Evolutionary conservation across 1,140 invertebrate genomes (phyloP).

Genomic region (Calephelis nemesis): DNA sequence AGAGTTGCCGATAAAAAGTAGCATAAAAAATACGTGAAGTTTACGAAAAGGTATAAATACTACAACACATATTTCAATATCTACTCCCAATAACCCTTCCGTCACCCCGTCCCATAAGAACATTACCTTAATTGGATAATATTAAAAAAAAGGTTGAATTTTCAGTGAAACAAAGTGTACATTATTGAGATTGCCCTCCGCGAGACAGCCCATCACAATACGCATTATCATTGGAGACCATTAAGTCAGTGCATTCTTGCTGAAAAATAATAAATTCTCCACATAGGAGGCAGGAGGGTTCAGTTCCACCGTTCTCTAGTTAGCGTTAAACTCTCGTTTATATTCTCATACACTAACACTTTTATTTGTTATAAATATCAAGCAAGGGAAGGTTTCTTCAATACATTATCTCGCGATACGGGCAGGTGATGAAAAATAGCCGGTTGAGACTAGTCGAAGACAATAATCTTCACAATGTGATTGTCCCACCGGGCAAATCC

Average conservation of each 20-base stretch:
- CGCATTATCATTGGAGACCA: slow-evolving; percentile 62
- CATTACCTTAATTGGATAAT: slow-evolving; percentile 57
- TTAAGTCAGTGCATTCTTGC: slow-evolving; percentile 65
- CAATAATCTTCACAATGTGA: too few relatives aligned
- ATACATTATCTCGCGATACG: too few relatives aligned
- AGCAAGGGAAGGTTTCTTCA: too few relatives aligned
- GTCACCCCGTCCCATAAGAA: slow-evolving; percentile 22
- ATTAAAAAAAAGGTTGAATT: slow-evolving; percentile 53
- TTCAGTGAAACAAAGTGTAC: slow-evolving; percentile 49
- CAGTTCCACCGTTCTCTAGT: slow-evolving; percentile 28
- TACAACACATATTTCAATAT: too few relatives aligned
- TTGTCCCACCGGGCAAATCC: too few relatives aligned
- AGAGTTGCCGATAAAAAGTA: too few relatives aligned
- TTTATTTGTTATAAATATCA: not conserved
- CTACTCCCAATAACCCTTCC: not conserved
- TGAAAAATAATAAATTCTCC: slow-evolving; percentile 64
- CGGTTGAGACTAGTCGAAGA: too few relatives aligned
- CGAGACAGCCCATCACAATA: slow-evolving; percentile 50
- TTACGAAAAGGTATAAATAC: too few relatives aligned
- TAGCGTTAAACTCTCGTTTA: slow-evolving; percentile 22
- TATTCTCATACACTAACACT: not conserved
- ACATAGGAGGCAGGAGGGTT: slow-evolving; percentile 44
- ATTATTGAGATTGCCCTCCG: slow-evolving; percentile 67
- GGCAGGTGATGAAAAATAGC: too few relatives aligned
- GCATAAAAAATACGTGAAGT: too few relatives aligned